phyloP scores from a whole-genome alignment of 2,888 invertebrate genomes.

The Druceiella hillmani region DNA sequence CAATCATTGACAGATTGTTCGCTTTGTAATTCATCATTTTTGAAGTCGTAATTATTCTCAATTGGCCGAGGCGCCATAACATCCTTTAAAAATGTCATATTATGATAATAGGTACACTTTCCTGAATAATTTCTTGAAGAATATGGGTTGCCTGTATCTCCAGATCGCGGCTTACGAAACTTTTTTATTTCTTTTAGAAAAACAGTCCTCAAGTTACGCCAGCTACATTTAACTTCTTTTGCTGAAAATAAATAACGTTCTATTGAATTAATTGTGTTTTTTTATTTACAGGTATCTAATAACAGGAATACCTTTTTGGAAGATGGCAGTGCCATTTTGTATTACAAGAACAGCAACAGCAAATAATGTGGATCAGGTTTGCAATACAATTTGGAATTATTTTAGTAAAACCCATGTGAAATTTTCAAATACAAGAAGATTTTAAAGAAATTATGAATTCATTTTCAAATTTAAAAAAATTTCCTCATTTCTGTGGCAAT shows the following conservation, averaged over 20 bases:
- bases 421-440: constrained; percentile 18
- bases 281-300: no score
- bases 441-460: constrained; percentile 17
- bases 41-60: constrained; percentile 14
- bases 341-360: constrained; percentile 21
- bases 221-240: no score
- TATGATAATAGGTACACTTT: constrained; percentile 9
- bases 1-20: constrained; percentile 16
- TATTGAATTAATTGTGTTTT: no score
- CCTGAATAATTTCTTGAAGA: constrained; percentile 15
- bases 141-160: constrained; percentile 22
- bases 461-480: constrained; percentile 18
- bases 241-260: constrained; percentile 14
- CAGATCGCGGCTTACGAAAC: constrained; percentile 20
- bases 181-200: no score
- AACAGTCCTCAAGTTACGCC: no score
- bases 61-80: constrained; percentile 15
- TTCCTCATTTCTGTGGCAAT: constrained; percentile 9
- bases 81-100: constrained; percentile 13
- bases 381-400: constrained; percentile 18
- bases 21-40: constrained; percentile 6
- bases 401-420: constrained; percentile 15
- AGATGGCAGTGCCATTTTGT: constrained; percentile 19
- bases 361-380: no score
- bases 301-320: no score